Percentiles rank a stretch among this genome's conserved stretches.
Conservation (phyloP, 2,797 vertebrate genomes). For the Mus spretus region DNA sequence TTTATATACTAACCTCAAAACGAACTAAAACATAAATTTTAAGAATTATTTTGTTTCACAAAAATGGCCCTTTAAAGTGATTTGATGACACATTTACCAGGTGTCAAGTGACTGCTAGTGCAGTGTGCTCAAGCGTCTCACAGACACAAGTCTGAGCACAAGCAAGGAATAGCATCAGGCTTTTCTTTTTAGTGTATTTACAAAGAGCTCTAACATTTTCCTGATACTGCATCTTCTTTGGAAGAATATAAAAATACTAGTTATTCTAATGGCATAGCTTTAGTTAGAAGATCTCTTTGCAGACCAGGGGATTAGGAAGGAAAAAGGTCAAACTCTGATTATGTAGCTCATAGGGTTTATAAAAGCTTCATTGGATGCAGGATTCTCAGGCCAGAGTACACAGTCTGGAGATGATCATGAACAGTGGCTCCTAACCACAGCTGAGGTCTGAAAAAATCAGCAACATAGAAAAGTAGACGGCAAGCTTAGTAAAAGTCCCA, state of each 20-base stretch:
- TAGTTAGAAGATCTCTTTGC: slow-evolving; percentile 59
- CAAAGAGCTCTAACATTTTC: slow-evolving; percentile 67
- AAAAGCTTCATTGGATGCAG: slow-evolving; percentile 67
- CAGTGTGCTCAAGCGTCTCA: slow-evolving; percentile 36
- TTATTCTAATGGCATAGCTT: slow-evolving; percentile 53
- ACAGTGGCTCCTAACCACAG: slow-evolving; percentile 60
- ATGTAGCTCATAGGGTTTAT: slow-evolving; percentile 63
- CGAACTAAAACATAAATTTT: neutral
- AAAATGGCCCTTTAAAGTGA: slow-evolving; percentile 30
- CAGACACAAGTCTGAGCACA: slow-evolving; percentile 16
- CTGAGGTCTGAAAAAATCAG: slow-evolving; percentile 46
- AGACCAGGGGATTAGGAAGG: slow-evolving; percentile 56
- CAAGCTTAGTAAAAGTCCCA: slow-evolving; percentile 41
- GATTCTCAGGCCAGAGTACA: slow-evolving; percentile 63
- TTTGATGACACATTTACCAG: slow-evolving; percentile 71
- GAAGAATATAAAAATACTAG: slow-evolving; percentile 67
- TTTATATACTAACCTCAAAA: neutral
- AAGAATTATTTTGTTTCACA: slow-evolving; percentile 38
- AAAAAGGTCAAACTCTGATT: slow-evolving; percentile 73
- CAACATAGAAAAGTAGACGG: slow-evolving; percentile 40
- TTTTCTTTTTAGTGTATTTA: slow-evolving; percentile 60
- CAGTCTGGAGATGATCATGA: slow-evolving; percentile 33
- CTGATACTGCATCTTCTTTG: slow-evolving; percentile 49
- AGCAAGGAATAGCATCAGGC: neutral
- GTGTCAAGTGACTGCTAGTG: neutral